Base-by-base conservation (phyloP, 2,888 invertebrate genomes). In the Cyclophora albipunctata region DNA sequence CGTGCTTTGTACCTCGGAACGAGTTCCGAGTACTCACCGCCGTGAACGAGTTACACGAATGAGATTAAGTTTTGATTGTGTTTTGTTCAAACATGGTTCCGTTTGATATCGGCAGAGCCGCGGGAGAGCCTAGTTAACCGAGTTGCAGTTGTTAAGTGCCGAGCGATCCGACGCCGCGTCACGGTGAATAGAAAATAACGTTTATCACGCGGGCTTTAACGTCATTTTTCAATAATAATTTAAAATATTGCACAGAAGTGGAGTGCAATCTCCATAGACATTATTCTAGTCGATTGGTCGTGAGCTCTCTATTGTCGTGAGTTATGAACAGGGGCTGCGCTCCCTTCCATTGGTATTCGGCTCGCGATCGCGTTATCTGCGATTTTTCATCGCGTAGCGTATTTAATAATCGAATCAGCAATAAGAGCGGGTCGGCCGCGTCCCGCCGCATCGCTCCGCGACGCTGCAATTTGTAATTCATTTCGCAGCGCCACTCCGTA, bases 11-110 rank as follows among this genome's bases (percentile, higher is more conserved):
- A 33, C 7, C 20, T 20, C 20, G 20, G 4, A 20, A 34, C 34
- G 33, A 43, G 33, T 6, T 43, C 33, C 34, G 0, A 34, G 34
- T 43, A 34, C 34, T 34, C 34, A 34, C 7, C 20, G n/a, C 7
- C 34, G 37, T 43, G 7, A 42, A 42, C 47, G 42, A 48, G 43
- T 45, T 5, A 43, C 45, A 43, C 43, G 5, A 47, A 51, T 45
- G 45, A 48, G 46, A 50, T 50, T 44, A 46, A 40, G 44, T 49
- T 46, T 46, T 46, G 48, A 54, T 51, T 54, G 49, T 49, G 42
- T 54, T 51, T 49, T 43, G 45, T 43, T 57, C 54, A 62, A 64
- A 59, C 50, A 54, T 54, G 45, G 55, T 46, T 54, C 53, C 60
- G 60, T 58, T 59, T 56, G 58, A 62, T 54, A 52, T 55, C 50